A percentile compares a stretch with the other conserved stretches of the same genome.
Conservation (phyloP, 2,888 invertebrate genomes). For the Neoascia interrupta region DNA sequence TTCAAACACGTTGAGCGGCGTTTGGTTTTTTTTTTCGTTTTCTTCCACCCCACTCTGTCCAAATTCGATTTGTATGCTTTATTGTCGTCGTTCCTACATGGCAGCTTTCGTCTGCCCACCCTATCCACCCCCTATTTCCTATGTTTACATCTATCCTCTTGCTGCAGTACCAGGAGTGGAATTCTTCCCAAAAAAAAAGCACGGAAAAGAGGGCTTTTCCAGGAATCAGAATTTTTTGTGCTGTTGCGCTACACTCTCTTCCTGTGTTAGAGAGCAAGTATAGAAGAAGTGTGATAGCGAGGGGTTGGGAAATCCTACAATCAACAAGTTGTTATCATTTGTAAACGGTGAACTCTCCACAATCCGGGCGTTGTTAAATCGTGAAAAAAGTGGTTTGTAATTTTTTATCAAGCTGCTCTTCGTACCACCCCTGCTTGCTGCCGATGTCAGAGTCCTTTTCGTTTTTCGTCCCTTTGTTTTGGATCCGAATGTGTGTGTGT, state of each 20-base stretch:
- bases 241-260: constrained; percentile 18
- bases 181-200: constrained; percentile 46
- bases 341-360: constrained; percentile 72
- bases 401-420: constrained; percentile 70
- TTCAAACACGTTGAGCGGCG: constrained; percentile 59
- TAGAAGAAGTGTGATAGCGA: constrained; percentile 11
- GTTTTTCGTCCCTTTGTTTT: constrained; percentile 18
- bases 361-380: constrained; percentile 71
- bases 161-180: too few species aligned
- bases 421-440: too few species aligned
- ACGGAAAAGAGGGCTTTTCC: constrained; percentile 68
- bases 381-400: constrained; percentile 72
- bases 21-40: constrained; percentile 22
- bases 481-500: constrained; percentile 7
- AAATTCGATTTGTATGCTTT: constrained; percentile 66
- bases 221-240: constrained; percentile 57
- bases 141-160: constrained; percentile 68
- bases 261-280: constrained; percentile 38
- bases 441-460: neutral
- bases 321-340: constrained; percentile 73
- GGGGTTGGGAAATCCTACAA: constrained; percentile 69
- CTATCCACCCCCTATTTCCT: constrained; percentile 16
- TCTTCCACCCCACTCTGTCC: neutral
- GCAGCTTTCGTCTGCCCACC: constrained; percentile 23
- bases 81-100: constrained; percentile 41